Evolutionary conservation across 2,113 vertebrate genomes (phyloP).

Genomic region (Antidorcas marsupialis): DNA sequence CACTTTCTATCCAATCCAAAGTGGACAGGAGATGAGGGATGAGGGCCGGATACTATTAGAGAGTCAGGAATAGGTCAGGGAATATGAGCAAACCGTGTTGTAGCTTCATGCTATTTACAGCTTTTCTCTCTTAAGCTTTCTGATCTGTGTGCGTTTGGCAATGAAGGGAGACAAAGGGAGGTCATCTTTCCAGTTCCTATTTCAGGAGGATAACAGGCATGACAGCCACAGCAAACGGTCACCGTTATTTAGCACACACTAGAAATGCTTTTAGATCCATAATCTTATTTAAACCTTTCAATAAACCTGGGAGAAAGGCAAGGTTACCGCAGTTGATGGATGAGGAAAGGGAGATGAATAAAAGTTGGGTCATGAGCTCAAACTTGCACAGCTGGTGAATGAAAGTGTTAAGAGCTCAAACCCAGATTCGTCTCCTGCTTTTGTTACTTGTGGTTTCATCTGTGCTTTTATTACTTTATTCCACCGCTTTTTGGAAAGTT

Average conservation of each 20-base stretch:
- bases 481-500: neutral
- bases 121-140: constrained; percentile 16
- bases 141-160: neutral
- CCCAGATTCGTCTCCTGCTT: neutral
- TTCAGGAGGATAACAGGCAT: neutral
- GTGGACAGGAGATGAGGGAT: constrained; percentile 68
- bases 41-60: constrained; percentile 66
- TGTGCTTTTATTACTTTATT: neutral
- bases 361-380: neutral
- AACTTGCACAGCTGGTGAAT: neutral
- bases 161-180: neutral
- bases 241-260: neutral
- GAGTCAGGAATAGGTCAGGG: constrained; percentile 41
- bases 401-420: neutral
- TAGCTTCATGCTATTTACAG: constrained; percentile 47
- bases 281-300: neutral
- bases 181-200: neutral
- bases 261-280: neutral
- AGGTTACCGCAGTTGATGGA: neutral
- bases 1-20: constrained; percentile 76
- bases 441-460: neutral
- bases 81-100: constrained; percentile 37
- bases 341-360: neutral
- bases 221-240: neutral
- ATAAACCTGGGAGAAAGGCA: neutral